Evolutionary conservation across 2,888 invertebrate genomes (phyloP).

Genomic region (Athalia cordata): DNA sequence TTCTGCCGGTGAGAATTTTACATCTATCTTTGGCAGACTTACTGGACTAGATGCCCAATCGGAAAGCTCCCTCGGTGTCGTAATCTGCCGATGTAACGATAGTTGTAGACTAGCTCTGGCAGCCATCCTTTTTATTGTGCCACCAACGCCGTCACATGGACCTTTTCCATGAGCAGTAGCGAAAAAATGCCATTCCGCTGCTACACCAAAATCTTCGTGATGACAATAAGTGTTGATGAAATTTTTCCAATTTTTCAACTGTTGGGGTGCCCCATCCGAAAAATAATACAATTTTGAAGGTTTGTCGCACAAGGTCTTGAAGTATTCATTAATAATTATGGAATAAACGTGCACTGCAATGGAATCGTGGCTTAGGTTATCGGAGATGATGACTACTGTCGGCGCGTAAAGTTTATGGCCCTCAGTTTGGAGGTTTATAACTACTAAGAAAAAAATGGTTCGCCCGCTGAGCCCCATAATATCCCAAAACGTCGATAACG

Average conservation of each 20-base stretch:
- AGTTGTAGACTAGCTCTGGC: conserved; percentile 7
- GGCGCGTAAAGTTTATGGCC: too few relatives aligned
- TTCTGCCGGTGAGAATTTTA: not conserved
- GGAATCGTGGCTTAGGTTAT: conserved; percentile 50
- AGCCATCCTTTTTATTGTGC: conserved; percentile 6
- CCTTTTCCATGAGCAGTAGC: not conserved
- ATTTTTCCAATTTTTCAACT: not conserved
- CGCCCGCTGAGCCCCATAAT: too few relatives aligned
- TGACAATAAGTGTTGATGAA: not conserved
- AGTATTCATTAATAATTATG: conserved; percentile 38
- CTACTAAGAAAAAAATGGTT: too few relatives aligned
- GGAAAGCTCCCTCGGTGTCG: conserved; percentile 45
- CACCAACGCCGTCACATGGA: not conserved
- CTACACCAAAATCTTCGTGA: not conserved
- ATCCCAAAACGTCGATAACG: too few relatives aligned
- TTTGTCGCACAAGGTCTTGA: not conserved
- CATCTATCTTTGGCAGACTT: not conserved
- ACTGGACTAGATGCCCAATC: conserved; percentile 34
- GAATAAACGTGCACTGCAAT: conserved; percentile 48
- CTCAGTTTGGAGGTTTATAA: too few relatives aligned
- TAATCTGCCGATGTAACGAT: conserved; percentile 21
- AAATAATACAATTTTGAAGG: not conserved
- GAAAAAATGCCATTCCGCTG: not conserved
- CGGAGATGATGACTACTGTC: too few relatives aligned
- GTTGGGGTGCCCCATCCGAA: not conserved